phyloP scores from a whole-genome alignment of 2,113 vertebrate species.

The Propithecus coquereli region DNA sequence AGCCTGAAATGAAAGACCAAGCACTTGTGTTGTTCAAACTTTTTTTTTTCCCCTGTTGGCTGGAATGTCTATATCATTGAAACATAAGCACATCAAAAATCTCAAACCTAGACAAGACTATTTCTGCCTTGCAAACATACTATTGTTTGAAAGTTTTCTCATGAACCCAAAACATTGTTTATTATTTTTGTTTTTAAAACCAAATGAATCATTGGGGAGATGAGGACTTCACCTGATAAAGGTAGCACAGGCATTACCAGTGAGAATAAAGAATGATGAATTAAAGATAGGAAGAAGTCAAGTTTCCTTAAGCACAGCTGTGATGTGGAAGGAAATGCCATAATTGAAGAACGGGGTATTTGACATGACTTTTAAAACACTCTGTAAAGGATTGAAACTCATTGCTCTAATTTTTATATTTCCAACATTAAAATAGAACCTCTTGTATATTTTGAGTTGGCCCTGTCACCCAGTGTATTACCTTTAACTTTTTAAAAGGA shows the following conservation, averaged over 20 bases:
- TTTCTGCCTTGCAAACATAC: neutral
- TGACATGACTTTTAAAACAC: neutral
- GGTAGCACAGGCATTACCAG: neutral
- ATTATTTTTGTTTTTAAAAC: neutral
- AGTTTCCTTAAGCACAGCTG: neutral
- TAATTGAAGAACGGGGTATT: neutral
- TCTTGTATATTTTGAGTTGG: neutral
- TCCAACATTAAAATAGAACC: neutral
- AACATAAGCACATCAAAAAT: neutral
- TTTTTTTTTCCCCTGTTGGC: neutral
- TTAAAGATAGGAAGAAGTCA: neutral
- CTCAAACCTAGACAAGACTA: neutral
- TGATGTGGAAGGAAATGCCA: neutral
- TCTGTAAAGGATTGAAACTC: neutral
- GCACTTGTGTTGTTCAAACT: constrained; percentile 3
- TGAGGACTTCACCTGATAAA: neutral
- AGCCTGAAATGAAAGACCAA: neutral
- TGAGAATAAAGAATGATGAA: neutral
- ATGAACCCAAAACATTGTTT: neutral
- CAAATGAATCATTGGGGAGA: neutral
- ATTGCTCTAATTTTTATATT: neutral
- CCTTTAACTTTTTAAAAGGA: neutral
- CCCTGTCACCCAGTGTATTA: neutral
- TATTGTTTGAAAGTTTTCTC: constrained; percentile 5
- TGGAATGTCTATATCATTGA: neutral